Evolutionary conservation across 2,888 invertebrate species (phyloP).

Genomic region (Lepas anatifera): DNA sequence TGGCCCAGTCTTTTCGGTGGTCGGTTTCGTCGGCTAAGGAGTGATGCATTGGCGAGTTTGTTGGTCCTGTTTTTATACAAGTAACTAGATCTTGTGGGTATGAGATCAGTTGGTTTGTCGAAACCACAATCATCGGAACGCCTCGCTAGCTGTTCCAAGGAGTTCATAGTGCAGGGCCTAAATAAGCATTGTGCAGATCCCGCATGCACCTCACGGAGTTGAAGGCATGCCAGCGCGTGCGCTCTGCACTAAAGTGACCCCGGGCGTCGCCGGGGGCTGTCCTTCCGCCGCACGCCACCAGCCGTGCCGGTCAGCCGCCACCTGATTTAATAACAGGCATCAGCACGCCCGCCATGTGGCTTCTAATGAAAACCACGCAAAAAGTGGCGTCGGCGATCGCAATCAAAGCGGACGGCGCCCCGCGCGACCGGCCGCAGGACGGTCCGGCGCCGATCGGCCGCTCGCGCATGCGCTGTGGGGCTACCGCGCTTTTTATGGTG

Average conservation of each 20-base stretch:
- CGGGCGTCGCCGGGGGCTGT: not conserved
- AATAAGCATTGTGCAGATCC: too few relatives aligned
- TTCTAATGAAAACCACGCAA: not conserved
- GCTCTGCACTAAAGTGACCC: not conserved
- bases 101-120: too few relatives aligned
- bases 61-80: too few relatives aligned
- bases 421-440: not conserved
- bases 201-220: too few relatives aligned
- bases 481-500: too few relatives aligned
- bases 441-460: not conserved
- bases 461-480: not conserved
- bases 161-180: too few relatives aligned
- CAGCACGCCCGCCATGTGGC: not conserved
- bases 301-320: not conserved
- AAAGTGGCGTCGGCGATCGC: not conserved
- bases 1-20: too few relatives aligned
- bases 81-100: too few relatives aligned
- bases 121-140: too few relatives aligned
- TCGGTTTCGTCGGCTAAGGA: too few relatives aligned
- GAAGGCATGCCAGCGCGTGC: not conserved
- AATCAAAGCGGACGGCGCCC: not conserved
- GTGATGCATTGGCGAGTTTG: too few relatives aligned
- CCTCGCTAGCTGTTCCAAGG: too few relatives aligned
- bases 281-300: not conserved
- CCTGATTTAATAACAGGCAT: conserved; percentile 8